These are phyloP conservation scores for Coenobita brevimanus DNA, from an alignment of 1,140 invertebrate species.

Conservation along the genomic window DNA sequence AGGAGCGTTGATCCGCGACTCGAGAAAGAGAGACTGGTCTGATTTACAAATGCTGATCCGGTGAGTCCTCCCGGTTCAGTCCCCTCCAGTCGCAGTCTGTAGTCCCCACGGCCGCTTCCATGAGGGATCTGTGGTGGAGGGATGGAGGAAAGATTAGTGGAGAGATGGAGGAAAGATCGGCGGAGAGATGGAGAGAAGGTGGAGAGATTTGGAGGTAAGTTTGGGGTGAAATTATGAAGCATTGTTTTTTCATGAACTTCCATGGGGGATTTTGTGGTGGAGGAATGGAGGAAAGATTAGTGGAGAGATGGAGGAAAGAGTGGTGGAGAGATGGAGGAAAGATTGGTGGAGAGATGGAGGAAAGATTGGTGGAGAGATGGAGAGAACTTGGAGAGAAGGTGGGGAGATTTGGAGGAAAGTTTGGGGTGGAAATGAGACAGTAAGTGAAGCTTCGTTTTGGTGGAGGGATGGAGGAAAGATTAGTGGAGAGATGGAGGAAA, in stretches of 20 bases:
- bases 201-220: too few species aligned
- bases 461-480: neutral
- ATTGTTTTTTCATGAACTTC: neutral
- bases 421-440: neutral
- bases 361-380: too few species aligned
- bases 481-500: neutral
- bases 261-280: neutral
- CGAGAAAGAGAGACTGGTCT: constrained; percentile 85
- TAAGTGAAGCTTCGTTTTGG: neutral
- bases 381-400: too few species aligned
- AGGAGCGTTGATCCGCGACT: constrained; percentile 96
- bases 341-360: too few species aligned
- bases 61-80: constrained; percentile 87
- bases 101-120: constrained; percentile 86
- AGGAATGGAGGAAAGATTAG: too few species aligned
- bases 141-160: neutral
- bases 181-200: neutral
- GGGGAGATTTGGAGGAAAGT: too few species aligned
- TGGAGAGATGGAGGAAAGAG: too few species aligned
- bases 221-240: neutral
- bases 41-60: constrained; percentile 88
- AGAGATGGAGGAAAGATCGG: neutral
- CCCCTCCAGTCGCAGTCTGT: constrained; percentile 91
- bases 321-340: too few species aligned
- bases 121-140: constrained; percentile 80